Evolutionary conservation across 53 echinoderm and acorn worm genomes (phyloP).

Genomic region (Zoroaster sp.): DNA sequence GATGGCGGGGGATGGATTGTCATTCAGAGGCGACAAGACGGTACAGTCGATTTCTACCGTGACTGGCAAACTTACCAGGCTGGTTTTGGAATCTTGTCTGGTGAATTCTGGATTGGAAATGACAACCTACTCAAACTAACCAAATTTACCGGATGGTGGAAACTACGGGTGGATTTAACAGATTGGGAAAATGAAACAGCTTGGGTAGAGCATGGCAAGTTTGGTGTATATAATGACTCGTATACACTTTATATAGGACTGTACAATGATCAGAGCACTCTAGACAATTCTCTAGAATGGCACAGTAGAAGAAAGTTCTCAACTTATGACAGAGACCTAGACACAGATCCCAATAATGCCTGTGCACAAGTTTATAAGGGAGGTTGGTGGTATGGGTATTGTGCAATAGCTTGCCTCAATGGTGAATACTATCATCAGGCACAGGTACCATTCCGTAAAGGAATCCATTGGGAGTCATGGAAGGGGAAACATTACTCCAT

Average conservation of each 20-base stretch:
- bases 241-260: not conserved
- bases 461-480: conserved; percentile 3
- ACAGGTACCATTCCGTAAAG: not conserved
- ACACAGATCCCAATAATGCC: not conserved
- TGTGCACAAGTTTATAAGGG: not conserved
- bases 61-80: conserved; percentile 18
- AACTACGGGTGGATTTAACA: not conserved
- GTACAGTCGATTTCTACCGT: not conserved
- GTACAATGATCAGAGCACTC: not conserved
- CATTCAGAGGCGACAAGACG: conserved; percentile 7
- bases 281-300: not conserved
- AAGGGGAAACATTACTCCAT: not conserved
- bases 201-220: conserved; percentile 6
- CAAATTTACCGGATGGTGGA: conserved; percentile 9
- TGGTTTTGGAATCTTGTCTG: conserved; percentile 6
- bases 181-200: not conserved
- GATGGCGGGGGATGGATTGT: not conserved
- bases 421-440: not conserved
- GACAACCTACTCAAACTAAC: not conserved
- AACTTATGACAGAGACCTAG: not conserved
- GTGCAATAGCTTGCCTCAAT: not conserved
- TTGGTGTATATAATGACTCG: not conserved
- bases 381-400: not conserved
- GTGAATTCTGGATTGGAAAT: conserved; percentile 8
- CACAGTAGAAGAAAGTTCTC: not conserved